Conservation (phyloP, 1,140 invertebrate species). For the Drosophila murphyi region DNA sequence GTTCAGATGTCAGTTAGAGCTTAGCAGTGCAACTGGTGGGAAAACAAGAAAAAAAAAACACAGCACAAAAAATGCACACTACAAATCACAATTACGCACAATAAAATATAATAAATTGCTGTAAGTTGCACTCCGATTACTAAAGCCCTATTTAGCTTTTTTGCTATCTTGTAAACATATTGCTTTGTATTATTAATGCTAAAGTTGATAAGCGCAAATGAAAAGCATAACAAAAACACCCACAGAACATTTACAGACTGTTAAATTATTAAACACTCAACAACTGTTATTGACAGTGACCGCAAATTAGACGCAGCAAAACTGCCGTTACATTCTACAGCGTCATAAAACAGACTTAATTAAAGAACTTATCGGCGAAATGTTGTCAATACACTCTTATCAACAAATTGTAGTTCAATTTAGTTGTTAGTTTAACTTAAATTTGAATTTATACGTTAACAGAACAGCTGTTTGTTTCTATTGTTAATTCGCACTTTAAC, state of each 20-base stretch:
- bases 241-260: slow-evolving; percentile 6
- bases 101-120: background rate
- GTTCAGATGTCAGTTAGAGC: background rate
- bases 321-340: background rate
- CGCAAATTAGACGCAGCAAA: background rate
- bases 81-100: slow-evolving; percentile 8
- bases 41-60: background rate
- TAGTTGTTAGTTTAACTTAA: too few species aligned
- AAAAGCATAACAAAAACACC: slow-evolving; percentile 36
- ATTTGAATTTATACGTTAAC: background rate
- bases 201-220: slow-evolving; percentile 33
- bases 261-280: slow-evolving; percentile 9
- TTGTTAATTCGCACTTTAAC: background rate
- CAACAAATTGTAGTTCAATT: background rate
- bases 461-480: slow-evolving; percentile 7
- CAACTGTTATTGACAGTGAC: slow-evolving; percentile 16
- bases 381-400: background rate
- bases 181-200: slow-evolving; percentile 1
- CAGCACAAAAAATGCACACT: too few species aligned
- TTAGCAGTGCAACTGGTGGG: slow-evolving; percentile 30
- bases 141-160: slow-evolving; percentile 9
- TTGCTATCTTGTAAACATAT: background rate
- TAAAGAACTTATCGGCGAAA: background rate
- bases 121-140: too few species aligned
- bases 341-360: background rate